Base-by-base conservation (phyloP, 2,888 invertebrate genomes). In the Gymnocheta viridis region DNA sequence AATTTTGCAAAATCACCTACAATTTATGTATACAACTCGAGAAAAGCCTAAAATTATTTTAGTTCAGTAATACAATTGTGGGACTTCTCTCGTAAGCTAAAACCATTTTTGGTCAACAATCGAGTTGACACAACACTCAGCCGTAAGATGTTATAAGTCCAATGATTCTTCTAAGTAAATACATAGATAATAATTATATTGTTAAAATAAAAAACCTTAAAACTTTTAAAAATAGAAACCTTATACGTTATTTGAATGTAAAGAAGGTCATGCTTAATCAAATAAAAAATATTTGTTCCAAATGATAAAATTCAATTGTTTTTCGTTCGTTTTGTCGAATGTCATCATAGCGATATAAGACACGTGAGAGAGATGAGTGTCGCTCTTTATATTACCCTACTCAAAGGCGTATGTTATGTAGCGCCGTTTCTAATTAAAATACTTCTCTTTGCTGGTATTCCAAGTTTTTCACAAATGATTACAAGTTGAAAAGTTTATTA, bases 261-360 rank as follows among this genome's bases (percentile, higher is more conserved):
- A 14, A 38, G 9, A 24, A 27, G 27, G 32, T 51, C 49, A 67
- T 22, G 51, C 67, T 67, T 22, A 51, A 49, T 51, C 49, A 49
- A 49, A 49, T n/a, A 67, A 67, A 27, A 66, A 66, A 24, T 64
- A 27, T 32, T 47, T 47, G 66, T 66, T 67, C 35, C 67, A 22
- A 51, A 22, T 51, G 49, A 67, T 51, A 9, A 24, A 49, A 22
- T 35, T 67, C n/a, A n/a, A 32, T 17, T 60, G 38, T 14, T 2
- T 32, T 35, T 60, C 7, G 9, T 51, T 24, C 27, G 14, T 22
- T 49, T 49, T 2, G 1, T 49, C 19, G 7, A 44, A n/a, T 17
- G 9, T 17, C 6, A 44, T 17, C 41, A n/a, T 4, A 41, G 14
- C 14, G 2, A 4, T 41, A 41, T 14, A 1, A 41, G n/a, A 10